Base-by-base conservation (phyloP, 2,888 invertebrate species). In the Ennomos fuscantarius region DNA sequence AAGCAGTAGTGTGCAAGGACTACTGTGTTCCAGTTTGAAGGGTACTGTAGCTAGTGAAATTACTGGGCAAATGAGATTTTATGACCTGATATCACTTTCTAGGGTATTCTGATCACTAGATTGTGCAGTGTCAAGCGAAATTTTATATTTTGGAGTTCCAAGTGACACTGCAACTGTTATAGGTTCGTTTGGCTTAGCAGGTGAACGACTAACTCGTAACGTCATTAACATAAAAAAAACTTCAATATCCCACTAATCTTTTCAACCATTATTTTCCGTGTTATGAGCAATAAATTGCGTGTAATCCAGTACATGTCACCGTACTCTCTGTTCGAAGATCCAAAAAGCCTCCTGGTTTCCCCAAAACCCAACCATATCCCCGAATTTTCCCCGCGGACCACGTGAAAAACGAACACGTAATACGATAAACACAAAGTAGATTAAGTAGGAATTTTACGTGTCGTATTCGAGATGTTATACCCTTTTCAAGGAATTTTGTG, bases 201-300 rank as follows among this genome's bases (percentile, higher is more conserved):
- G n/a, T n/a, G n/a, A n/a, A n/a, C n/a, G n/a, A n/a, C n/a, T n/a
- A n/a, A n/a, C n/a, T n/a, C n/a, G n/a, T n/a, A n/a, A n/a, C n/a
- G n/a, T n/a, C n/a, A n/a, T n/a, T n/a, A n/a, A n/a, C n/a, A n/a
- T n/a, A n/a, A n/a, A n/a, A n/a, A n/a, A n/a, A 24, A 24, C 24
- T 24, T 24, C 3, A 24, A 24, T 41, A 42, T 15, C 15, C 10
- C 13, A 15, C 9, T 36, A 36, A 36, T 24, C 36, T 35, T n/a
- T 12, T 3, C 36, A 24, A 24, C 24, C 12, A 13, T 33, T 46
- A 42, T 40, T 10, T 32, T 35, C 41, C 45, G 44, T 49, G 46
- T 40, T 31, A 44, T 45, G 11, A 12, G 51, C 51, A 60, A 74
- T 74, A 76, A 76, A 79, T 77, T 69, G 53, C 56, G 49, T 63